Percentiles rank a stretch among this genome's conserved stretches.
Conservation (phyloP, 2,888 invertebrate species). For the Macaria notata region DNA sequence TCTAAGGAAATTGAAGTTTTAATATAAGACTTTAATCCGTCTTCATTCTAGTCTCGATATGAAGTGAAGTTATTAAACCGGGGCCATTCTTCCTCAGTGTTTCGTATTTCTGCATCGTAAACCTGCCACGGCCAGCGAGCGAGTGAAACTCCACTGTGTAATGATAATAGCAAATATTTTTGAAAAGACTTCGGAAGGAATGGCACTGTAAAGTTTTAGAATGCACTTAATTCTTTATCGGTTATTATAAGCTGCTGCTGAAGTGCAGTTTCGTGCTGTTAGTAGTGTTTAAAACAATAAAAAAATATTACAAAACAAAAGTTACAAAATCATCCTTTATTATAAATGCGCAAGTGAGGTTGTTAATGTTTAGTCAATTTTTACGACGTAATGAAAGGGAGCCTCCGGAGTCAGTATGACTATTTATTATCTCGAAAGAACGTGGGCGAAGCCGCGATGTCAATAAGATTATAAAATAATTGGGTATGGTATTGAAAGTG, state of each 20-base stretch:
- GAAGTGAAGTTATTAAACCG: slow-evolving; percentile 38
- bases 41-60: slow-evolving; percentile 36
- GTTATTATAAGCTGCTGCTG: not conserved
- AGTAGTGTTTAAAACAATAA: not conserved
- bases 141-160: slow-evolving; percentile 44
- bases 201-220: slow-evolving; percentile 6
- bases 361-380: too few species aligned
- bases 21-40: slow-evolving; percentile 44
- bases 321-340: too few species aligned
- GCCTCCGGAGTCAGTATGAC: too few species aligned
- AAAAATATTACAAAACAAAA: too few species aligned
- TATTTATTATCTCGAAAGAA: too few species aligned
- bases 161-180: slow-evolving; percentile 23
- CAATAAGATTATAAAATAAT: too few species aligned
- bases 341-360: too few species aligned
- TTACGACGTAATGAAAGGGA: too few species aligned
- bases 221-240: not conserved
- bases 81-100: slow-evolving; percentile 29
- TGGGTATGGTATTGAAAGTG: too few species aligned
- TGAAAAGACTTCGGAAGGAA: slow-evolving; percentile 9
- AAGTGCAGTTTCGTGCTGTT: not conserved
- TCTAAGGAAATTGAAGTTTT: slow-evolving; percentile 47
- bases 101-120: slow-evolving; percentile 53
- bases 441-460: too few species aligned
- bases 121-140: slow-evolving; percentile 52